These are phyloP conservation scores for Drosophila sp. DNA, from an alignment of 1,140 invertebrate species.

Conservation along the genomic window DNA sequence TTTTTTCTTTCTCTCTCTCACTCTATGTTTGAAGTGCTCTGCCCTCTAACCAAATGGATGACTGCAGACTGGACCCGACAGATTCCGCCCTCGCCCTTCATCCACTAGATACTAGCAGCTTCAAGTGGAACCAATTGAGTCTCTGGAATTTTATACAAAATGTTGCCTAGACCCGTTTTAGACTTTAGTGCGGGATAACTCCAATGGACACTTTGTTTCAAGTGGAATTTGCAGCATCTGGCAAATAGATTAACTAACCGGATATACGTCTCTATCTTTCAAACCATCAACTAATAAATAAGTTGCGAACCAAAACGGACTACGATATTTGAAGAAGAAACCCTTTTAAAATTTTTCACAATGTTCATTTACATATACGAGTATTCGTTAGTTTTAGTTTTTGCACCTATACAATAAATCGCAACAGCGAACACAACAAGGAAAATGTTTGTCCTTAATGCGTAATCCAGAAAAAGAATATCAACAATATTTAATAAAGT, in stretches of 20 bases:
- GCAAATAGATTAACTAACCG: background rate
- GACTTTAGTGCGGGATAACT: background rate
- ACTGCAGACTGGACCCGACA: conserved; percentile 9
- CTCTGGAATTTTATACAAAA: conserved; percentile 1
- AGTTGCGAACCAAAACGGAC: too few relatives aligned
- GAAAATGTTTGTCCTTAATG: too few relatives aligned
- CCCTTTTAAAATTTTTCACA: too few relatives aligned
- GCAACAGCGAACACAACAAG: too few relatives aligned
- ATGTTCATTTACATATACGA: too few relatives aligned
- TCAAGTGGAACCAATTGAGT: conserved; percentile 12
- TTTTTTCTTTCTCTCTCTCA: conserved; percentile 16
- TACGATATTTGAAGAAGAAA: too few relatives aligned
- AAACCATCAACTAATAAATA: too few relatives aligned
- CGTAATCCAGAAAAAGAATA: too few relatives aligned
- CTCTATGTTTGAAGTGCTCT: conserved; percentile 49
- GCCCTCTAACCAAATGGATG: conserved; percentile 58
- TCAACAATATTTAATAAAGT: too few relatives aligned
- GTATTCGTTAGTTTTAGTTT: too few relatives aligned
- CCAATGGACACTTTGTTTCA: conserved; percentile 3
- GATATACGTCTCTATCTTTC: too few relatives aligned
- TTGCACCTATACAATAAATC: too few relatives aligned
- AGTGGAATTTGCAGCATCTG: background rate
- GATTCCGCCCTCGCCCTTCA: background rate
- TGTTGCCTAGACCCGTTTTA: background rate
- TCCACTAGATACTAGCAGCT: background rate